Evolutionary conservation across 1,140 invertebrate species (phyloP), one percentile per base, ranked within the genome.

Genomic region (Lepidurus packardi): DNA sequence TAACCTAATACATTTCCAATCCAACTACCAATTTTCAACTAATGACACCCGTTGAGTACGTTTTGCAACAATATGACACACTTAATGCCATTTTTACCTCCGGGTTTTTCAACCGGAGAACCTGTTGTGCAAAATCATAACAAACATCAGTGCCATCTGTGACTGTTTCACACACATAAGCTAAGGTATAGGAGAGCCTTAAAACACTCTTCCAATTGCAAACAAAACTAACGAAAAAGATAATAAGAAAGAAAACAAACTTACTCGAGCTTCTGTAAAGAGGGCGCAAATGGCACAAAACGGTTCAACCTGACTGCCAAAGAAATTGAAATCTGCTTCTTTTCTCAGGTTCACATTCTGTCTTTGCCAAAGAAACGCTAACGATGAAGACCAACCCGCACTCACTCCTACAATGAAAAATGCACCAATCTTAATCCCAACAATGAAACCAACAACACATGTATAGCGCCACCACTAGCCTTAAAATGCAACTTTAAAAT

Each of bases 261-360:
- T 8, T 43, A 42, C 43, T 43, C 75, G 42, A 16, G 75, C 13
- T n/a, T 25, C 43, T 9, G 47, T n/a, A 13, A 77, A 47, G 21
- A 77, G 75, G 43, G 43, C 47, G 24, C 75, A 77, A 25, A 77
- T 47, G 34, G 75, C n/a, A 44, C 75, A 77, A 47, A 45, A 42
- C 21, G 75, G 75, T 24, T 77, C 41, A 6, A 47, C 43, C 42
- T 77, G 75, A 47, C 75, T 45, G 41, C 75, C 13, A 47, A 77
- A 77, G 75, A 45, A 77, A 24, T 77, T 77, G 75, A 43, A 77
- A 43, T 77, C 75, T 1, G 75, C 75, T 47, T 77, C 75, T 25
- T 77, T 42, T n/a, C 53, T 9, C 21, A 65, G 21, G 21, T 65
- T 65, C 3, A 65, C 53, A 16, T 65, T 65, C 21, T 13, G 21